phyloP scores from a whole-genome alignment of 2,797 vertebrate genomes.

The Pteropus rufus region DNA sequence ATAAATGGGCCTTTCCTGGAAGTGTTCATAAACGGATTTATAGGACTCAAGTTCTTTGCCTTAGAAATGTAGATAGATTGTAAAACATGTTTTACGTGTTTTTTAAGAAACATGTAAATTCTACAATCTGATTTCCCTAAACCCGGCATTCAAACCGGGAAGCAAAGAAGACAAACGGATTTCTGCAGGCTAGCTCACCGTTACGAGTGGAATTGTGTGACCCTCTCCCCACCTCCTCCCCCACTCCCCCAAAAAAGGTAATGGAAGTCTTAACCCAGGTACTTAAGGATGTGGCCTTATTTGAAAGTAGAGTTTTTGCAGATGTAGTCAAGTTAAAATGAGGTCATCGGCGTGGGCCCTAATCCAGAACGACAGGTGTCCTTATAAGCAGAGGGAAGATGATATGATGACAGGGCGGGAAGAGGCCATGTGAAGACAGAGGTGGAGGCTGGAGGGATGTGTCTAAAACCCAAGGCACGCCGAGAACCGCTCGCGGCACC shows the following conservation, averaged over 20 bases:
- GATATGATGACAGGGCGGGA: rapidly evolving
- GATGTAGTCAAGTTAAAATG: not conserved
- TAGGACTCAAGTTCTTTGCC: not conserved
- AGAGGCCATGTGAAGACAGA: rapidly evolving
- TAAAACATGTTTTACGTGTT: not conserved
- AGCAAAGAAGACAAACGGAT: not conserved
- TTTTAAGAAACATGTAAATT: not conserved
- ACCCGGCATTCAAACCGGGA: not conserved
- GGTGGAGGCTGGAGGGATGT: not conserved
- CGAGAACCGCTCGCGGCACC: rapidly evolving
- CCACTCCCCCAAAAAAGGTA: not conserved
- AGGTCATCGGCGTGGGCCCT: not conserved
- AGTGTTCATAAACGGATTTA: not conserved
- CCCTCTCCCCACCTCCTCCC: no score
- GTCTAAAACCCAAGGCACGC: not conserved
- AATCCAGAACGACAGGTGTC: rapidly evolving
- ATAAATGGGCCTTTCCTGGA: not conserved
- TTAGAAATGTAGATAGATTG: not conserved
- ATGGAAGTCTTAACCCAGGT: no score
- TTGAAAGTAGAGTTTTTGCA: not conserved
- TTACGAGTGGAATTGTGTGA: not conserved
- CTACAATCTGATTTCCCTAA: not conserved
- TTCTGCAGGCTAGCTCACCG: not conserved
- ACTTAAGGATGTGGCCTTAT: not conserved
- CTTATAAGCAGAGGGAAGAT: not conserved